Conservation (phyloP, 2,888 invertebrate species). For the Cylindroiulus punctatus region DNA sequence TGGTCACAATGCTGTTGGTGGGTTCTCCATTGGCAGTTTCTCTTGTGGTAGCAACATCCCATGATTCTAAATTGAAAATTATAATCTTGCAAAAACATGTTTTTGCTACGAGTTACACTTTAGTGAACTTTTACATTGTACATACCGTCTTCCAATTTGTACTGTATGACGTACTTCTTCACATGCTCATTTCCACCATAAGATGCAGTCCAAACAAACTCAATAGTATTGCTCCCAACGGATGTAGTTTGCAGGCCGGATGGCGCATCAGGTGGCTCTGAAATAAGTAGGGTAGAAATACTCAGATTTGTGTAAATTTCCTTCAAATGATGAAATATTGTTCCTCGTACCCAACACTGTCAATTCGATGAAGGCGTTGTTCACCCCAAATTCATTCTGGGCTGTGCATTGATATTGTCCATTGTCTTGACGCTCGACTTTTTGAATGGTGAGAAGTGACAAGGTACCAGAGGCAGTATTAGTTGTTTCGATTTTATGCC, state of each 20-base stretch:
- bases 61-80: slow-evolving; percentile 35
- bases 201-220: slow-evolving; percentile 63
- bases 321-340: background rate
- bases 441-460: slow-evolving; percentile 51
- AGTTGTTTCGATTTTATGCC: slow-evolving; percentile 53
- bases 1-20: slow-evolving; percentile 64
- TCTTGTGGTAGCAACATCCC: slow-evolving; percentile 48
- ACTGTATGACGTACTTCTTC: slow-evolving; percentile 63
- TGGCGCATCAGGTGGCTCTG: slow-evolving; percentile 65
- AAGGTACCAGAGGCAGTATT: slow-evolving; percentile 54
- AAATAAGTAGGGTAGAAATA: slow-evolving; percentile 52
- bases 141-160: slow-evolving; percentile 59
- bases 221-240: slow-evolving; percentile 62
- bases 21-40: slow-evolving; percentile 57
- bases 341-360: slow-evolving; percentile 80
- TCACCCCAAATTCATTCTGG: slow-evolving; percentile 78
- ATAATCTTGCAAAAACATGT: background rate
- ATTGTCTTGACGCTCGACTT: slow-evolving; percentile 76
- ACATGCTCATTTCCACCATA: slow-evolving; percentile 65
- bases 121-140: background rate
- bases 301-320: background rate
- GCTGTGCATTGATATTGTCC: slow-evolving; percentile 85
- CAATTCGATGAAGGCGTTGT: slow-evolving; percentile 71
- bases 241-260: slow-evolving; percentile 61
- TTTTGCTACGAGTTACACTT: too few relatives aligned